Evolutionary conservation across 2,888 invertebrate genomes (phyloP), one percentile per base, ranked within the genome.

Genomic region (Notocelia uddmanniana): DNA sequence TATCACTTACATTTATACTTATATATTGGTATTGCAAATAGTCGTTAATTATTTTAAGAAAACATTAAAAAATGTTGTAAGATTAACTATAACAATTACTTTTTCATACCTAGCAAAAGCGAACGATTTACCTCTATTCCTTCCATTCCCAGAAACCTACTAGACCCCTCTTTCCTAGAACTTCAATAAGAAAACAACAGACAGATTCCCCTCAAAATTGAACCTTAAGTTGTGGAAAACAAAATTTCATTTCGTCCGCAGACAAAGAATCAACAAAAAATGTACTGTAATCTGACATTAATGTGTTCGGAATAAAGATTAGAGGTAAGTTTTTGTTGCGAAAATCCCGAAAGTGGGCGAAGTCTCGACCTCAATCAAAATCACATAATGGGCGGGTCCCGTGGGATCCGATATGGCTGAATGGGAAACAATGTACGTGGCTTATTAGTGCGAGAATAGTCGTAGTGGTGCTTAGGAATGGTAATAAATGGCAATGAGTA

Each of bases 291-390:
- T 72, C 72, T 55, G 45, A 72, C 72, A 72, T 68, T 72, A 72
- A 72, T 72, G 72, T 72, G 60, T 62, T 68, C 57, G 26, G 60
- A 72, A 72, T 68, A 72, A 72, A 62, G 72, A 67, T 68, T 68
- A 62, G 72, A 67, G 48, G 60, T 60, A 67, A 62, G 68, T 72
- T 71, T 71, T 71, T 72, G 72, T 72, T 60, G 48, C 55, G 72
- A 50, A 72, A 72, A 72, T 62, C 67, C 67, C 19, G 50, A 55
- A 60, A 71, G 71, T 60, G 57, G 57, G 59, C 58, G 55, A 58
- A 69, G 67, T 60, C 64, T 66, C 68, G 72, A 71, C 74, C 77
- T 74, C 78, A 79, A 77, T 78, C 79, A 77, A 76, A 80, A 78
- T 76, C 79, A 79, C 78, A 77, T 78, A 79, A 80, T 79, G 73